Percentiles rank a stretch among this genome's conserved stretches.
These are phyloP conservation scores for Cathartes aura DNA, from an alignment of 2,113 vertebrate species.

Conservation along the genomic window DNA sequence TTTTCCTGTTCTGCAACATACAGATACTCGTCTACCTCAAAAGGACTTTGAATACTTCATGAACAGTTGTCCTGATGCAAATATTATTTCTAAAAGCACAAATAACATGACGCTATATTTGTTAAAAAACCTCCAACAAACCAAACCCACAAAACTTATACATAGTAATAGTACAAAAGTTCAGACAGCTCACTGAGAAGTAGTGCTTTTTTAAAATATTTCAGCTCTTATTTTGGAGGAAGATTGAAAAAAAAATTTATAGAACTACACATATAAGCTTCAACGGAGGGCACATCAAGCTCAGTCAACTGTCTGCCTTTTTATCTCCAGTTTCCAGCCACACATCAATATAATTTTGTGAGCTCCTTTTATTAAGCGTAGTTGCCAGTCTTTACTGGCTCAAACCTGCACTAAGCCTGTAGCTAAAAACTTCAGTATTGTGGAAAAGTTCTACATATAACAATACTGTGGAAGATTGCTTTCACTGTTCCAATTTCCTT, in stretches of 20 bases:
- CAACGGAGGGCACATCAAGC: fast-evolving
- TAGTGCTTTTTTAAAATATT: neutral
- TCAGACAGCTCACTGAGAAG: neutral
- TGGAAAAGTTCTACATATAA: neutral
- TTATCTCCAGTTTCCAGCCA: neutral
- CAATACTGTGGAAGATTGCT: neutral
- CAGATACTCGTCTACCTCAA: neutral
- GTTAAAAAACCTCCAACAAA: neutral
- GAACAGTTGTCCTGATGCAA: neutral
- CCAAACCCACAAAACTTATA: neutral
- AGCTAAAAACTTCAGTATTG: neutral
- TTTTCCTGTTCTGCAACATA: neutral
- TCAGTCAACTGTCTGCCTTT: neutral
- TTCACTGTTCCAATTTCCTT: neutral
- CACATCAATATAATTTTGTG: neutral
- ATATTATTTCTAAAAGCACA: neutral
- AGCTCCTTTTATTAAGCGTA: neutral
- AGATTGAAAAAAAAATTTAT: neutral
- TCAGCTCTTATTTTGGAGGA: neutral
- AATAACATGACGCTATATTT: fast-evolving
- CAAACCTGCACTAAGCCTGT: neutral
- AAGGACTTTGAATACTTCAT: neutral
- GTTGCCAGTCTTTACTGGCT: neutral
- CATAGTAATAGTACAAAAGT: fast-evolving
- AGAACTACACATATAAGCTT: neutral